Evolutionary conservation across 2,113 vertebrate species (phyloP).

Genomic region (Athene cunicularia): DNA sequence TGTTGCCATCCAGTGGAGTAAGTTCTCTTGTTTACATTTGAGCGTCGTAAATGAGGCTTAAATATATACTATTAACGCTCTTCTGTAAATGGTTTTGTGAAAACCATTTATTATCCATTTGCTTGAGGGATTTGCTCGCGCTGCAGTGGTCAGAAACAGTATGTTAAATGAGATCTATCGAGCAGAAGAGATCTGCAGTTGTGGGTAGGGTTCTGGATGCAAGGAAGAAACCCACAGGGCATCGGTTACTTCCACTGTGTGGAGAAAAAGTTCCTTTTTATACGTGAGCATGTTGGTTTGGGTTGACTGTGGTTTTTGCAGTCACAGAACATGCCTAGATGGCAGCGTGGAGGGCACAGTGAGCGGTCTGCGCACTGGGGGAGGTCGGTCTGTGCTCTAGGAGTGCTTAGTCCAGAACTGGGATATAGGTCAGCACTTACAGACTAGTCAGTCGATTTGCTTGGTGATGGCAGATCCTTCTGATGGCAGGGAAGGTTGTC

Average conservation of each 20-base stretch:
- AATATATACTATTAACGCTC: not conserved
- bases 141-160: not conserved
- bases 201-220: not conserved
- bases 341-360: fast-evolving
- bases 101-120: constrained; percentile 7
- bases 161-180: not conserved
- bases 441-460: not conserved
- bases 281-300: not conserved
- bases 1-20: not conserved
- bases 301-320: not conserved
- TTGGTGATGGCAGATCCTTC: not conserved
- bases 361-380: not conserved
- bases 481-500: not conserved
- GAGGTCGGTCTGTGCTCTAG: not conserved
- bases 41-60: not conserved
- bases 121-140: not conserved
- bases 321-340: not conserved
- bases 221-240: not conserved
- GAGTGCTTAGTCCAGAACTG: not conserved
- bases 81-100: not conserved
- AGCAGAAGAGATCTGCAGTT: not conserved
- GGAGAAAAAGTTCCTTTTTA: not conserved
- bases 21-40: not conserved
- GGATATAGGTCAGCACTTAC: fast-evolving
- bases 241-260: not conserved